phyloP scores from a whole-genome alignment of 2,888 invertebrate genomes.

The Philaethria dido region DNA sequence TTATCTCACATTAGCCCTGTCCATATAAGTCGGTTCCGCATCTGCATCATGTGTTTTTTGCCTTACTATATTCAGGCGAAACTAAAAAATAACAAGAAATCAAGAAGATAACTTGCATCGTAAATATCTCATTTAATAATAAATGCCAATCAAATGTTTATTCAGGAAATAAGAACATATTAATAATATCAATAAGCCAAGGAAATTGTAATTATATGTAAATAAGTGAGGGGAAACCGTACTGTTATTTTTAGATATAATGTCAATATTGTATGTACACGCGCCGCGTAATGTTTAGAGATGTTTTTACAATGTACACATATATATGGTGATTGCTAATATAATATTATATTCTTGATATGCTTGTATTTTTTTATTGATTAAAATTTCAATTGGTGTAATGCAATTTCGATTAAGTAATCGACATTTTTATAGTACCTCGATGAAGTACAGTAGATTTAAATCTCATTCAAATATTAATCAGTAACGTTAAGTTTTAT shows the following conservation, averaged over 20 bases:
- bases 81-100: neutral
- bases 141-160: conserved; percentile 1
- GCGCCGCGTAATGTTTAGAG: conserved; percentile 18
- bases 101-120: neutral
- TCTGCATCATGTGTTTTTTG: too few species aligned
- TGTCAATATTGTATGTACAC: conserved; percentile 43
- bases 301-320: conserved; percentile 9
- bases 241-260: conserved; percentile 39
- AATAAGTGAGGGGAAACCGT: conserved; percentile 27
- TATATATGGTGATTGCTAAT: neutral
- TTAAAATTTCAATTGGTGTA: too few species aligned
- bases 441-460: too few species aligned
- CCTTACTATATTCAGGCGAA: too few species aligned
- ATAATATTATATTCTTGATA: conserved; percentile 8
- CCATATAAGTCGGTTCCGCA: too few species aligned
- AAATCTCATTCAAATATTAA: too few species aligned
- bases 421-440: too few species aligned
- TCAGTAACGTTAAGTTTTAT: too few species aligned
- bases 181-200: conserved; percentile 4
- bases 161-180: conserved; percentile 1
- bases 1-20: too few species aligned
- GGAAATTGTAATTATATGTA: conserved; percentile 9
- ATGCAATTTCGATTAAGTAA: too few species aligned
- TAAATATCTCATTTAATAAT: neutral
- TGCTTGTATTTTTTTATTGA: neutral